Evolutionary conservation across 1,140 invertebrate species (phyloP).

Genomic region (Oreohelix idahoensis): DNA sequence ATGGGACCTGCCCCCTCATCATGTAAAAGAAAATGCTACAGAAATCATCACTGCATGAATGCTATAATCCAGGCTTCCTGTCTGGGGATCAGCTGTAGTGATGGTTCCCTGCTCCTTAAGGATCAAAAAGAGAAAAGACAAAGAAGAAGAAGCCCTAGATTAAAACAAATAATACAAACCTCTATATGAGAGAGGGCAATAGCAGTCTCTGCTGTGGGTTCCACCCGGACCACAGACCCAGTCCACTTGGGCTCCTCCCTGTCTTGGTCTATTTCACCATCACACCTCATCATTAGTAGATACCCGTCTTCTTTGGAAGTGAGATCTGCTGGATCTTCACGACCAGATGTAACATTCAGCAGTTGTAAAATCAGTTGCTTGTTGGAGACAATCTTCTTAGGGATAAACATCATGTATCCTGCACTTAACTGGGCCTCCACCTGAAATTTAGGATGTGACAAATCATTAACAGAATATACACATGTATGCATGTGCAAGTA

Average conservation of each 20-base stretch:
- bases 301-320: conserved; percentile 67
- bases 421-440: conserved; percentile 70
- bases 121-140: too few species aligned
- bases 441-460: conserved; percentile 30
- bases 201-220: conserved; percentile 74
- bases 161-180: conserved; percentile 56
- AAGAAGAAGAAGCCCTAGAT: too few species aligned
- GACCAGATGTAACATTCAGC: conserved; percentile 71
- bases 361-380: conserved; percentile 65
- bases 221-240: conserved; percentile 69
- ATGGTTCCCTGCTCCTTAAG: too few species aligned
- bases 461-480: too few species aligned
- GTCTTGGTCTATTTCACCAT: conserved; percentile 49
- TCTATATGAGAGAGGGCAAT: conserved; percentile 74
- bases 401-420: conserved; percentile 74
- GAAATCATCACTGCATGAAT: too few species aligned
- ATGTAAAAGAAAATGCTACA: too few species aligned
- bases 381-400: conserved; percentile 63
- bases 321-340: conserved; percentile 60
- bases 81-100: too few species aligned
- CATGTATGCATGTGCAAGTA: too few species aligned
- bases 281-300: conserved; percentile 70
- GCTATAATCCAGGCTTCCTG: too few species aligned
- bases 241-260: conserved; percentile 64
- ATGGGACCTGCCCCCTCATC: too few species aligned